A percentile compares a stretch with the other conserved stretches of the same genome.
Conservation (phyloP, 2,797 vertebrate species). For the Megalops cyprinoides region DNA sequence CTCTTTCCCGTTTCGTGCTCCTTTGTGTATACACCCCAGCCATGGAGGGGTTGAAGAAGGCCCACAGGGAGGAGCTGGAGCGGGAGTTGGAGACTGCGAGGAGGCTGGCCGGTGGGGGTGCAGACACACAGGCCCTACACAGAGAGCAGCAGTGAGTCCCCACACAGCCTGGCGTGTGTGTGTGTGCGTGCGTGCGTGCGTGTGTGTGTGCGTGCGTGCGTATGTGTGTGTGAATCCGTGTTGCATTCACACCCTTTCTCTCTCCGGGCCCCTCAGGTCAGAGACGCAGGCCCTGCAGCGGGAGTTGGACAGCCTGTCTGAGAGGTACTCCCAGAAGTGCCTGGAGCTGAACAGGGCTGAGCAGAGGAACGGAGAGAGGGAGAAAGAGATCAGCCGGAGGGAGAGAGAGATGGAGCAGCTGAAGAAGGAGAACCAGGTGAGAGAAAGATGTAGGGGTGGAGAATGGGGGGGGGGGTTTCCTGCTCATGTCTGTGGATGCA, state of each 20-base stretch:
- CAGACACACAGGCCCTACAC: slow-evolving; percentile 65
- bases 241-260: accelerated
- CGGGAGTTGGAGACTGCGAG: slow-evolving; percentile 78
- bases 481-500: too few species aligned
- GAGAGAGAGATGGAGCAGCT: slow-evolving; percentile 86
- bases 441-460: too few species aligned
- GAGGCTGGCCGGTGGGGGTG: slow-evolving; percentile 68
- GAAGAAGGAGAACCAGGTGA: slow-evolving; percentile 89
- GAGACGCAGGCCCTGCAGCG: slow-evolving; percentile 76
- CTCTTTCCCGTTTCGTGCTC: not conserved
- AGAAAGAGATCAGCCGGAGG: slow-evolving; percentile 71
- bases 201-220: slow-evolving; percentile 14
- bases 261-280: slow-evolving; percentile 64
- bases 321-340: slow-evolving; percentile 87
- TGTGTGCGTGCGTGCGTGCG: not conserved
- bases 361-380: slow-evolving; percentile 73
- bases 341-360: slow-evolving; percentile 81
- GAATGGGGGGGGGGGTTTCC: too few species aligned
- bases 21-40: slow-evolving; percentile 63
- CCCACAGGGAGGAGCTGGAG: slow-evolving; percentile 83
- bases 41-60: slow-evolving; percentile 84
- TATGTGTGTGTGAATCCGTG: too few species aligned
- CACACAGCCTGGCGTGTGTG: not conserved
- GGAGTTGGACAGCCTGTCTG: slow-evolving; percentile 86
- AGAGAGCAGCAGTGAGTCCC: slow-evolving; percentile 80